Base-by-base conservation (phyloP, 2,113 vertebrate species). In the Gnathonemus echidnorhynchus region DNA sequence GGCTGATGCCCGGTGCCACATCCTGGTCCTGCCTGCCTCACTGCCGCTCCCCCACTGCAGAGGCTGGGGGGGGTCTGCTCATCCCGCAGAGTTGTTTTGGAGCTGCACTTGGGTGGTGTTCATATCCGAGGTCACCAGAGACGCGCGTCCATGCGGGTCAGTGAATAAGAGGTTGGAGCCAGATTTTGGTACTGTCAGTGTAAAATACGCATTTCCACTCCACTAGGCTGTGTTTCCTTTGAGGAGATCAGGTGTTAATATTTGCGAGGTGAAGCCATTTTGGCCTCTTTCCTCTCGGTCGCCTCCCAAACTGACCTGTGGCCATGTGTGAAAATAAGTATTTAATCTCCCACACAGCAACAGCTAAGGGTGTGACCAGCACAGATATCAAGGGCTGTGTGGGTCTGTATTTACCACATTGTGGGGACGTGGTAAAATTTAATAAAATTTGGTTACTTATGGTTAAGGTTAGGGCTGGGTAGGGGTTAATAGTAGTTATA, bases 361-460 rank as follows among this genome's bases (percentile, higher is more conserved):
- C 89, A 70, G 49, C 45, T 56, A 35, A 53, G 90, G 90, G 90
- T 58, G 90, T 90, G 86, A 50, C 90, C 35, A 21, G 35, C 42
- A 52, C 50, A 70, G 53, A 66, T 46, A 53, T 77, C 10, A 87
- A 50, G 90, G 58, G 35, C 3, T 52, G 52, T 87, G 85, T 88
- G 13, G 80, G 39, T 70, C 17, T n/a, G n/a, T 11, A 31, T 27
- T 27, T 31, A 13, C n/a, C n/a, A 66, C 62, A 27, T 66, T 66
- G 58, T 27, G n/a, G 62, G n/a, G 62, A 66, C n/a, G n/a, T 66
- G 9, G n/a, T 66, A 66, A 66, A 31, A 66, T 11, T 11, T 66
- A 1, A 27, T 45, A 45, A 45, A 45, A 45, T 58, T 66, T 27
- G 58, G n/a, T 66, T 66, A 66, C n/a, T 66, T 27, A 58, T 24